Conservation (phyloP, 2,113 vertebrate genomes). For the Spea bombifrons region DNA sequence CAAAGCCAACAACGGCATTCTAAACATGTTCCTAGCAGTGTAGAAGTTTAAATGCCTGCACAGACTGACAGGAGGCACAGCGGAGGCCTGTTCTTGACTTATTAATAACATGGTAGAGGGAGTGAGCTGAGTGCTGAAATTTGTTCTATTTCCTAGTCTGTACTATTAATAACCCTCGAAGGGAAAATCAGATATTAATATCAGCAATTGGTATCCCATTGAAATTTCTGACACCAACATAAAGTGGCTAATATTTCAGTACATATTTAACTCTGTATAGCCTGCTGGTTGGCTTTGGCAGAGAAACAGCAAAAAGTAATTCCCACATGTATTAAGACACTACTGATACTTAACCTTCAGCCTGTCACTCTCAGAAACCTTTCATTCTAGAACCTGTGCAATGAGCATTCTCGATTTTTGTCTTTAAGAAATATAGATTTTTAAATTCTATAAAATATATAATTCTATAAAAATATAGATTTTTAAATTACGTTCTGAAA, state of each 20-base stretch:
- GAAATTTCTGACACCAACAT: not conserved
- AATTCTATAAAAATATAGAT: slow-evolving; percentile 2
- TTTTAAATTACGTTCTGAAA: not conserved
- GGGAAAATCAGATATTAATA: slow-evolving; percentile 29
- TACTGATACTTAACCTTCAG: too few species aligned
- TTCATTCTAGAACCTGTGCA: too few species aligned
- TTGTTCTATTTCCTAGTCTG: slow-evolving; percentile 17
- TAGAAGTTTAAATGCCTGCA: not conserved
- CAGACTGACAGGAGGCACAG: slow-evolving; percentile 26
- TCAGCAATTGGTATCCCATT: not conserved
- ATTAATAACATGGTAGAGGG: slow-evolving; percentile 22
- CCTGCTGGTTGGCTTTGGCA: too few species aligned
- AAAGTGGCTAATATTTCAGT: not conserved
- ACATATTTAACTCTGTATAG: not conserved
- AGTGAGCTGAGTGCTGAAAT: slow-evolving; percentile 25
- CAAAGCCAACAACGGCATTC: slow-evolving; percentile 1
- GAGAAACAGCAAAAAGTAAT: too few species aligned
- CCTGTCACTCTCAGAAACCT: too few species aligned
- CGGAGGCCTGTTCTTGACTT: slow-evolving; percentile 23
- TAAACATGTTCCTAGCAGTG: slow-evolving; percentile 7
- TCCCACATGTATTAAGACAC: too few species aligned
- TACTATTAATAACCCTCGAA: slow-evolving; percentile 32
- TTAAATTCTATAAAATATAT: too few species aligned
- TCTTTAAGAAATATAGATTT: not conserved
- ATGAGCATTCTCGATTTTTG: not conserved